These are phyloP conservation scores for Heliconius eleuchia DNA, from an alignment of 1,140 invertebrate genomes.

Conservation along the genomic window DNA sequence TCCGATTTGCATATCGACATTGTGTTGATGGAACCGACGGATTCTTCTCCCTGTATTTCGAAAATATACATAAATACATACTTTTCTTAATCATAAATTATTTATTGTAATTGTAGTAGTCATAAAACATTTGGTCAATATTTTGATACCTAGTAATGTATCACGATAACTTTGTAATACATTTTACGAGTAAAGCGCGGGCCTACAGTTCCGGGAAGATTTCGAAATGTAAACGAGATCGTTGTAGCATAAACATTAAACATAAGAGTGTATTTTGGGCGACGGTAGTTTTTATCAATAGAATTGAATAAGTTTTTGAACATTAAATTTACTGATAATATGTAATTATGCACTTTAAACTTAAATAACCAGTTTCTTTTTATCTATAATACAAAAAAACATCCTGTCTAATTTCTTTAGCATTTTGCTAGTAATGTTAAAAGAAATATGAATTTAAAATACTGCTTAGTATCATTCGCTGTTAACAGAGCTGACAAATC, in stretches of 20 bases:
- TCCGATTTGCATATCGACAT: constrained; percentile 95
- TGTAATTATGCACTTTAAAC: not conserved
- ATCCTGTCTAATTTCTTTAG: not conserved
- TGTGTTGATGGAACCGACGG: constrained; percentile 87
- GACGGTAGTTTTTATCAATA: constrained; percentile 18
- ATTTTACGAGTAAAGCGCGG: constrained; percentile 33
- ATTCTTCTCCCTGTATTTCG: constrained; percentile 85
- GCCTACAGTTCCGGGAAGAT: constrained; percentile 59
- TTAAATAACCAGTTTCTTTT: not conserved
- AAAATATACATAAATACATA: constrained; percentile 9
- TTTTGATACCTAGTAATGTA: not conserved
- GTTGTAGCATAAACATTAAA: constrained; percentile 72
- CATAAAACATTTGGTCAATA: not conserved
- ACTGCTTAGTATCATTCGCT: not conserved
- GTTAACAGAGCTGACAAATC: constrained; percentile 10
- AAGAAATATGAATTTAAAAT: not conserved
- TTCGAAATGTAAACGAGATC: constrained; percentile 66
- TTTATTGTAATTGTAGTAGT: not conserved
- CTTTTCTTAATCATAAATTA: not conserved
- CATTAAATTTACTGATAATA: not conserved
- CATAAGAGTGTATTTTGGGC: constrained; percentile 41
- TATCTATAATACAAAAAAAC: not conserved
- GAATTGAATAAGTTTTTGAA: constrained; percentile 22
- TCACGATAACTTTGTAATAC: not conserved
- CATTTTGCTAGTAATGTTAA: not conserved